Conservation (phyloP, 2,888 invertebrate genomes). For the Drosophila acutilabella region DNA sequence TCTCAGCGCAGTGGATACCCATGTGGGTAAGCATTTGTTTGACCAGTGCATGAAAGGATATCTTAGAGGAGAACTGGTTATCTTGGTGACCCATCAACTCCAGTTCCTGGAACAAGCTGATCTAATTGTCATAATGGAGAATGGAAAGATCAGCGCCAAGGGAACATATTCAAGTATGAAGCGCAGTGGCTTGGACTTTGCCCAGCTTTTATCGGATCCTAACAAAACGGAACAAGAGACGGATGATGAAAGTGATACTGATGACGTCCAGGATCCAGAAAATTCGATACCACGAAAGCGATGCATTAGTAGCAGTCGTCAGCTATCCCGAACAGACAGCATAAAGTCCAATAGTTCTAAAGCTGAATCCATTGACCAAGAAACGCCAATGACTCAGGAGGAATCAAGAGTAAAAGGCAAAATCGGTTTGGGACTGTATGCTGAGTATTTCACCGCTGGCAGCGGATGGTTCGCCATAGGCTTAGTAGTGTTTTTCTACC, state of each 20-base stretch:
- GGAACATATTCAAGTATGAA: slow-evolving; percentile 90
- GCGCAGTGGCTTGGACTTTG: slow-evolving; percentile 91
- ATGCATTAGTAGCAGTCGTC: slow-evolving; percentile 35
- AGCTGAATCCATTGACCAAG: slow-evolving; percentile 78
- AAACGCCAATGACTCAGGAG: slow-evolving; percentile 85
- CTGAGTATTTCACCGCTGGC: slow-evolving; percentile 89
- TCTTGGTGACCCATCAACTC: slow-evolving; percentile 93
- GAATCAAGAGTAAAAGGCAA: slow-evolving; percentile 88
- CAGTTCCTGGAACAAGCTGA: slow-evolving; percentile 90
- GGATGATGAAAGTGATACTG: not conserved
- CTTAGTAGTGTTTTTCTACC: slow-evolving; percentile 87
- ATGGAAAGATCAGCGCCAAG: slow-evolving; percentile 85
- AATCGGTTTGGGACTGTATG: slow-evolving; percentile 87
- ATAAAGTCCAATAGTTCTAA: slow-evolving; percentile 85
- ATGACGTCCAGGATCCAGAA: slow-evolving; percentile 47
- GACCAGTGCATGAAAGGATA: slow-evolving; percentile 86
- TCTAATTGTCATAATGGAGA: slow-evolving; percentile 84
- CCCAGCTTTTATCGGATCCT: slow-evolving; percentile 88
- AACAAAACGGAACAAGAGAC: slow-evolving; percentile 83
- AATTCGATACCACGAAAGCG: slow-evolving; percentile 4
- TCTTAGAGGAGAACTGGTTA: slow-evolving; percentile 88
- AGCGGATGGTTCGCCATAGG: slow-evolving; percentile 88
- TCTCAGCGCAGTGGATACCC: slow-evolving; percentile 95
- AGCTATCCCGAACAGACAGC: slow-evolving; percentile 28
- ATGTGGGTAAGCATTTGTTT: slow-evolving; percentile 94